phyloP scores from a whole-genome alignment of 2,888 invertebrate genomes.

The Chrysolina oricalcia region DNA sequence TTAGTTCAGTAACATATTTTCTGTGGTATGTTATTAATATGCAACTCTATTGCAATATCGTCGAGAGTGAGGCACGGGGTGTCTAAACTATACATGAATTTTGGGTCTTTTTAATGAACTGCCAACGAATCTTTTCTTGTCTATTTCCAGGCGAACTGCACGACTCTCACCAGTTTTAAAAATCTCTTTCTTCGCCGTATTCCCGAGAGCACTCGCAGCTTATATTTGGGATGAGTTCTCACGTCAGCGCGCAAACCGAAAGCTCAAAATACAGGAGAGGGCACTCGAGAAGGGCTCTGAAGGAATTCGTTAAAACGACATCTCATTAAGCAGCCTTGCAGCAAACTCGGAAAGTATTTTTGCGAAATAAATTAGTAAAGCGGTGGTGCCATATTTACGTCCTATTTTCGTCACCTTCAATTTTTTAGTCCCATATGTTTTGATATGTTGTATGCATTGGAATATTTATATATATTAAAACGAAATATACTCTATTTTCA shows the following conservation, averaged over 20 bases:
- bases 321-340: neutral
- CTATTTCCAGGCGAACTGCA: neutral
- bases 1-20: too few relatives aligned
- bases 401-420: too few relatives aligned
- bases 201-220: neutral
- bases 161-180: neutral
- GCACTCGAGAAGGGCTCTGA: neutral
- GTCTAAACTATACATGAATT: too few relatives aligned
- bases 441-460: too few relatives aligned
- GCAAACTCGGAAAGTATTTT: neutral
- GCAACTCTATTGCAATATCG: too few relatives aligned
- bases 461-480: too few relatives aligned
- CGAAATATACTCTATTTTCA: too few relatives aligned
- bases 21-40: too few relatives aligned
- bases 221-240: constrained; percentile 1
- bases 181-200: neutral
- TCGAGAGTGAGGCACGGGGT: too few relatives aligned
- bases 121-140: neutral
- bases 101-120: too few relatives aligned
- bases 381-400: neutral
- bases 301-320: neutral
- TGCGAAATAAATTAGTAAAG: neutral
- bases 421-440: too few relatives aligned
- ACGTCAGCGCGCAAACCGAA: neutral
- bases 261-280: neutral